Percentiles rank a stretch among this genome's conserved stretches.
These are phyloP conservation scores for Scaptodrosophila latifasciaeformis DNA, from an alignment of 2,888 invertebrate species.

Conservation along the genomic window DNA sequence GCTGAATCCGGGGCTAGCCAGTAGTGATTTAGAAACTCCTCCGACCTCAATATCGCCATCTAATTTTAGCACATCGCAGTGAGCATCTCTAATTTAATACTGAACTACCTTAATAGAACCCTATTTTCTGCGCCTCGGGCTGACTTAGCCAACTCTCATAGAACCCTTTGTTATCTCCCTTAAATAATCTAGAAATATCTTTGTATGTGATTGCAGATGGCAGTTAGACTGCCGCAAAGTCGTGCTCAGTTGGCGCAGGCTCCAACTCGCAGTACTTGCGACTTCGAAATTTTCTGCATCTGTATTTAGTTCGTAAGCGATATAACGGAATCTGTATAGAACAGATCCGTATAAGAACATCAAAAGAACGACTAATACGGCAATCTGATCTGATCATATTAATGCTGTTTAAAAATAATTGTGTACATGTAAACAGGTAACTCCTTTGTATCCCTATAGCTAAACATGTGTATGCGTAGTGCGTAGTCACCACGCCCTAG, in stretches of 20 bases:
- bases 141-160: slow-evolving; percentile 21
- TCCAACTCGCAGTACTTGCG: no score
- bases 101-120: not conserved
- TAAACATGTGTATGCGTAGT: no score
- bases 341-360: no score
- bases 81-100: slow-evolving; percentile 20
- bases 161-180: slow-evolving; percentile 39
- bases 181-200: slow-evolving; percentile 27
- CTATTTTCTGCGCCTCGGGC: slow-evolving; percentile 18
- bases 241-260: not conserved
- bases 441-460: no score
- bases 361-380: no score
- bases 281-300: no score
- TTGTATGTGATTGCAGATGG: slow-evolving; percentile 47
- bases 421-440: no score
- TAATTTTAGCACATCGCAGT: slow-evolving; percentile 55
- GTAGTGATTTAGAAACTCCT: slow-evolving; percentile 49
- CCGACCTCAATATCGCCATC: slow-evolving; percentile 53
- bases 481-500: not conserved
- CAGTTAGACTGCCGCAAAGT: slow-evolving; percentile 7
- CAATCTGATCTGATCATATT: slow-evolving; percentile 58
- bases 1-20: slow-evolving; percentile 37
- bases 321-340: not conserved
- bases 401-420: slow-evolving; percentile 1
- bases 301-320: not conserved